A percentile compares a stretch with the other conserved stretches of the same genome.
These are phyloP conservation scores for Hydrolagus colliei DNA, from an alignment of 2,797 vertebrate species.

Conservation along the genomic window DNA sequence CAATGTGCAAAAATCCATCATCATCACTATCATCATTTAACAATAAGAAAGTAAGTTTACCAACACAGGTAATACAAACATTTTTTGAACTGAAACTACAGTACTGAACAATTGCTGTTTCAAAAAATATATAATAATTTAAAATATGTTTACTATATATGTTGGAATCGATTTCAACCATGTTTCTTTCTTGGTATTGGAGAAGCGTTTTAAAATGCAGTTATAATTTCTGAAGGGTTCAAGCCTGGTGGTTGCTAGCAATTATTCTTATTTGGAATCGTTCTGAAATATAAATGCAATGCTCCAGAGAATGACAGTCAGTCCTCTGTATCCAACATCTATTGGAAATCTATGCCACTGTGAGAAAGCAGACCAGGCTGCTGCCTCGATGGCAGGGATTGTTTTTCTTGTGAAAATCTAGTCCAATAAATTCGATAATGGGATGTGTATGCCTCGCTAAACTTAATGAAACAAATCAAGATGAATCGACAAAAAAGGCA, in stretches of 20 bases:
- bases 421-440: constrained; percentile 25
- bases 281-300: constrained; percentile 6
- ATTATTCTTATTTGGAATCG: not conserved
- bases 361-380: constrained; percentile 13
- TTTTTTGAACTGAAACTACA: no score
- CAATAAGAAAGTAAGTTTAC: no score
- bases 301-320: not conserved
- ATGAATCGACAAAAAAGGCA: not conserved
- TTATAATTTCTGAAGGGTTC: not conserved
- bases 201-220: not conserved
- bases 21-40: no score
- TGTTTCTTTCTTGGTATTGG: not conserved
- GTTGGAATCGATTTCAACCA: not conserved
- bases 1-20: no score
- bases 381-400: constrained; percentile 7
- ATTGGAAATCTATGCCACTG: no score
- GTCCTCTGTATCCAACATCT: not conserved
- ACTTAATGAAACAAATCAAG: constrained; percentile 29
- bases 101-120: no score
- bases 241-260: not conserved
- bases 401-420: constrained; percentile 15
- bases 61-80: no score
- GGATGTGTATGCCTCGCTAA: constrained; percentile 29
- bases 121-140: not conserved
- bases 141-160: not conserved